These are phyloP conservation scores for Leptinotarsa lineolata DNA, from an alignment of 1,140 invertebrate genomes.

Conservation along the genomic window DNA sequence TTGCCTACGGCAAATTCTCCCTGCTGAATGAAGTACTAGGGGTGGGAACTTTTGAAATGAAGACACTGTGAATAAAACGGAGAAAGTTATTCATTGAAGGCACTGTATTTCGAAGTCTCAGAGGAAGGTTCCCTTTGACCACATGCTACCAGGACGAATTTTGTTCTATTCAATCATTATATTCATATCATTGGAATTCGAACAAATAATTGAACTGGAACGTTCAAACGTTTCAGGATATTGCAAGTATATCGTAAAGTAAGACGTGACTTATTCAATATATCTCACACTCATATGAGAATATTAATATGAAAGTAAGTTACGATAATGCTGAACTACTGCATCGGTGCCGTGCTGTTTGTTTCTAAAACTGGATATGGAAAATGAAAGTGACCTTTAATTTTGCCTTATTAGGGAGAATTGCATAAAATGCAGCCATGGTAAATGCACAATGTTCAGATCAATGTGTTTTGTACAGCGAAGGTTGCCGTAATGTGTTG, in stretches of 20 bases:
- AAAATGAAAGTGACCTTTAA: conserved; percentile 3
- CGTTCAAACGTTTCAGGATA: neutral
- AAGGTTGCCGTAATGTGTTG: neutral
- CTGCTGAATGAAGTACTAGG: too few relatives aligned
- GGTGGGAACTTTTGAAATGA: too few relatives aligned
- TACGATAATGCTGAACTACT: neutral
- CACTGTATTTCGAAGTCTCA: too few relatives aligned
- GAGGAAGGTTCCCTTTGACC: too few relatives aligned
- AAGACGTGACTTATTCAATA: neutral
- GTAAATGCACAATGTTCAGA: neutral
- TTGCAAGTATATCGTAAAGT: neutral
- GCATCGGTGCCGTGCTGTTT: neutral
- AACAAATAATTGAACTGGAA: too few relatives aligned
- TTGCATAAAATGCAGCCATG: conserved; percentile 4
- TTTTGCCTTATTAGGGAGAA: neutral
- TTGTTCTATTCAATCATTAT: too few relatives aligned
- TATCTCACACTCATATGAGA: conserved; percentile 1
- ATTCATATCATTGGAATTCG: too few relatives aligned
- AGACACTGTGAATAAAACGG: too few relatives aligned
- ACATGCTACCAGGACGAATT: too few relatives aligned
- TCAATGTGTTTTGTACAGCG: neutral
- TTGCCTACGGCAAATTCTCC: too few relatives aligned
- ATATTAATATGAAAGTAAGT: neutral
- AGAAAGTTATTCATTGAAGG: too few relatives aligned
- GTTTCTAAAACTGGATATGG: conserved; percentile 3